Percentiles rank a stretch among this genome's conserved stretches.
Conservation (phyloP, 2,797 vertebrate genomes). For the Tokudaia tokunoshimensis region DNA sequence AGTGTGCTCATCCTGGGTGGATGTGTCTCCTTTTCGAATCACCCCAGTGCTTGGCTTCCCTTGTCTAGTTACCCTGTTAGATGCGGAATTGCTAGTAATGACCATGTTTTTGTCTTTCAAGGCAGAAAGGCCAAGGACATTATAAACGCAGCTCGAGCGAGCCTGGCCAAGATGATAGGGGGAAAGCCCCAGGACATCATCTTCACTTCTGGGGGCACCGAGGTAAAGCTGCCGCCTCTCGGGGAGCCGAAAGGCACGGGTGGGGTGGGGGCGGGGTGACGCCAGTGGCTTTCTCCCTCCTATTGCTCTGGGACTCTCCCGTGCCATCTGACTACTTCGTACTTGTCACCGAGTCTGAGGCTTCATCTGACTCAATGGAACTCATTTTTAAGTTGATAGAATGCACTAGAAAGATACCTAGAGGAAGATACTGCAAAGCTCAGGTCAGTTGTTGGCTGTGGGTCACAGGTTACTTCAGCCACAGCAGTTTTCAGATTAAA, state of each 20-base stretch:
- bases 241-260: fast-evolving
- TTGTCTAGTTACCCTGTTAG: not conserved
- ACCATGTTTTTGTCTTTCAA: slow-evolving; percentile 77
- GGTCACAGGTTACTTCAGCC: not conserved
- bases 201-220: slow-evolving; percentile 97
- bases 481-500: not conserved
- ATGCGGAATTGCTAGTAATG: not conserved
- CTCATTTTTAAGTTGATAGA: not conserved
- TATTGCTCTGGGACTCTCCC: not conserved
- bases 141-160: slow-evolving; percentile 91
- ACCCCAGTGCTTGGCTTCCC: not conserved
- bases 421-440: not conserved
- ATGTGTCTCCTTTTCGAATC: no score
- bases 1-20: fast-evolving
- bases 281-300: not conserved
- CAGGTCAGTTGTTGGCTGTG: not conserved
- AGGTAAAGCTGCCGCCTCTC: slow-evolving; percentile 89
- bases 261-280: not conserved
- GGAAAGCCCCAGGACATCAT: slow-evolving; percentile 92
- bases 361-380: not conserved
- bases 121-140: slow-evolving; percentile 93
- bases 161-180: slow-evolving; percentile 93
- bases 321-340: not conserved
- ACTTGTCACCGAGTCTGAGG: not conserved
- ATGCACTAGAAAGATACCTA: not conserved